phyloP scores from a whole-genome alignment of 2,888 invertebrate species.

The Thymelicus acteon region DNA sequence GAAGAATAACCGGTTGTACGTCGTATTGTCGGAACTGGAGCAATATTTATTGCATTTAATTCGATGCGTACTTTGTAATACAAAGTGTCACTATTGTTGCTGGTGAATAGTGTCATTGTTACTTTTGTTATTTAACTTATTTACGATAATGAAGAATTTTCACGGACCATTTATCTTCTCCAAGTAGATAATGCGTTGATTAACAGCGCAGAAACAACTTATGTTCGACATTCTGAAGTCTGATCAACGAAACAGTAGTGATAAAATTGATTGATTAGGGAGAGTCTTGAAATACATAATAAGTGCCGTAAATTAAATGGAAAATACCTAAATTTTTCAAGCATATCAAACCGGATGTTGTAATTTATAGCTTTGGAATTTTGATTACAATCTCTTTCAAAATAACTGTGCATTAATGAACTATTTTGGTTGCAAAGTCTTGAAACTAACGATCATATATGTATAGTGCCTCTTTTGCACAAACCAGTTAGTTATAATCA shows the following conservation, averaged over 20 bases:
- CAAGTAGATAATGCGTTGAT: conserved; percentile 53
- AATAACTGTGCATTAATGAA: too few relatives aligned
- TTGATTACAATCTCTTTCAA: too few relatives aligned
- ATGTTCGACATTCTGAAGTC: not conserved
- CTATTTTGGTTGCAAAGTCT: too few relatives aligned
- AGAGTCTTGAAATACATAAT: too few relatives aligned
- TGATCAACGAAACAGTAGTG: not conserved
- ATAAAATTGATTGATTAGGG: too few relatives aligned
- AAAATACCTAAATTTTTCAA: too few relatives aligned
- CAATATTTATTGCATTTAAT: conserved; percentile 63
- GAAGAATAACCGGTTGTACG: conserved; percentile 24
- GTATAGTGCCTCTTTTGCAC: too few relatives aligned
- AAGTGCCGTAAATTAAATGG: too few relatives aligned
- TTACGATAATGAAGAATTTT: conserved; percentile 73
- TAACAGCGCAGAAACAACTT: conserved; percentile 12
- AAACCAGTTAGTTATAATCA: too few relatives aligned
- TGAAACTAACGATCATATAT: too few relatives aligned
- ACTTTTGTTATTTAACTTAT: conserved; percentile 59
- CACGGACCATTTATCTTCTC: conserved; percentile 67
- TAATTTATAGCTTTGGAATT: too few relatives aligned
- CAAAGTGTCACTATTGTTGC: conserved; percentile 50
- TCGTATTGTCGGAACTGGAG: conserved; percentile 48
- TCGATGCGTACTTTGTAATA: conserved; percentile 53
- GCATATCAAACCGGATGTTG: too few relatives aligned
- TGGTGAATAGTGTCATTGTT: conserved; percentile 56